Conservation (phyloP, 1,140 invertebrate genomes). For the Ridgeia piscesae region DNA sequence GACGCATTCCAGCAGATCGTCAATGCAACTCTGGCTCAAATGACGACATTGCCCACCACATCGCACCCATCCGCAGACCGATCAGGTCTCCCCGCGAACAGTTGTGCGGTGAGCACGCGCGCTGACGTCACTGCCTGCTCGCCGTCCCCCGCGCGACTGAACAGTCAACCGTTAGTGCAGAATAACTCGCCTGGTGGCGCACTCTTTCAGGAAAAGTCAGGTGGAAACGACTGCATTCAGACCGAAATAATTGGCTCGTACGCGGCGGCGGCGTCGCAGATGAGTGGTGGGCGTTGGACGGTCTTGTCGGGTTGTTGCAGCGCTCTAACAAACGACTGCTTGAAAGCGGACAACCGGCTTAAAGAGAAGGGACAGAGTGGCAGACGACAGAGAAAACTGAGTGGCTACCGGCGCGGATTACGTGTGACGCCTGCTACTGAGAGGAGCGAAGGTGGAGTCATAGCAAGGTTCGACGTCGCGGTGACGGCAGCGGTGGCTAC, state of each 20-base stretch:
- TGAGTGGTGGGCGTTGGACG: background rate
- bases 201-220: constrained; percentile 5
- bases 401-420: background rate
- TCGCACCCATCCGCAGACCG: background rate
- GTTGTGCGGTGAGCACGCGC: constrained; percentile 7
- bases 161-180: constrained; percentile 3
- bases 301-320: background rate
- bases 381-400: background rate
- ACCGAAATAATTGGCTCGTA: background rate
- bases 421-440: background rate
- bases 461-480: background rate
- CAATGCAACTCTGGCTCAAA: constrained; percentile 13
- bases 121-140: background rate
- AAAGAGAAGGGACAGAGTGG: background rate
- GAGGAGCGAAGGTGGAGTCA: background rate
- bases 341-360: background rate
- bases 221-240: background rate
- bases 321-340: background rate
- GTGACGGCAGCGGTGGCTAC: background rate
- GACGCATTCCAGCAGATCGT: constrained; percentile 15
- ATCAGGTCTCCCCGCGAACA: background rate
- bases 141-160: background rate
- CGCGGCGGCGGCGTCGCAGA: background rate
- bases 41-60: background rate
- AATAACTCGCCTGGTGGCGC: background rate